Conservation (phyloP, 2,888 invertebrate genomes). For the Ctenicera cuprea region DNA sequence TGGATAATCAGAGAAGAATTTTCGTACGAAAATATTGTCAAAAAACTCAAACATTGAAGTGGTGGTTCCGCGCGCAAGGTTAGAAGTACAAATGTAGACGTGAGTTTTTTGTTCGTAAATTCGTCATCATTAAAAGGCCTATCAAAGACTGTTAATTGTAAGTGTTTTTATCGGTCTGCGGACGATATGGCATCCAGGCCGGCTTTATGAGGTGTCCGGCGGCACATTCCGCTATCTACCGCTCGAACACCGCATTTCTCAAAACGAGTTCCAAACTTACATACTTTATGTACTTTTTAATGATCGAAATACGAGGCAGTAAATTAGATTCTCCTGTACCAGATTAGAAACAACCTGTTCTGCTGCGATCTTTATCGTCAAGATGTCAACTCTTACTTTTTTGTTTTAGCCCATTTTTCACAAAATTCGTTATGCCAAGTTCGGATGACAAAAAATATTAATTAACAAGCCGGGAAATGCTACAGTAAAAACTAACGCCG, state of each 20-base stretch:
- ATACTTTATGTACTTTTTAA: conserved; percentile 60
- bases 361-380: conserved; percentile 56
- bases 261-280: conserved; percentile 59
- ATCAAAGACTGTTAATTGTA: conserved; percentile 54
- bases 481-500: conserved; percentile 18
- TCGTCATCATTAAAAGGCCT: conserved; percentile 54
- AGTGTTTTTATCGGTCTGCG: conserved; percentile 54
- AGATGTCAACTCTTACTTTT: conserved; percentile 52
- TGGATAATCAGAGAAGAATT: neutral
- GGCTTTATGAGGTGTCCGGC: conserved; percentile 58
- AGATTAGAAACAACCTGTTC: conserved; percentile 59
- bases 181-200: conserved; percentile 55
- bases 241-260: conserved; percentile 55
- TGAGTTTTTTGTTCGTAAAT: conserved; percentile 48
- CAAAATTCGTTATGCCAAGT: conserved; percentile 41
- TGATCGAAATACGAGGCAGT: conserved; percentile 58
- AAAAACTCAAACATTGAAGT: conserved; percentile 11
- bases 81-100: conserved; percentile 48
- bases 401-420: conserved; percentile 46
- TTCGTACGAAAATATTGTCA: neutral
- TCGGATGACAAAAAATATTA: conserved; percentile 30
- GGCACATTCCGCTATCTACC: conserved; percentile 58
- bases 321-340: conserved; percentile 60
- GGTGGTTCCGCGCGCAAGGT: conserved; percentile 40
- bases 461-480: conserved; percentile 31